A percentile compares a stretch with the other conserved stretches of the same genome.
Evolutionary conservation across 2,888 invertebrate genomes (phyloP).

Genomic region (Crioceris asparagi): DNA sequence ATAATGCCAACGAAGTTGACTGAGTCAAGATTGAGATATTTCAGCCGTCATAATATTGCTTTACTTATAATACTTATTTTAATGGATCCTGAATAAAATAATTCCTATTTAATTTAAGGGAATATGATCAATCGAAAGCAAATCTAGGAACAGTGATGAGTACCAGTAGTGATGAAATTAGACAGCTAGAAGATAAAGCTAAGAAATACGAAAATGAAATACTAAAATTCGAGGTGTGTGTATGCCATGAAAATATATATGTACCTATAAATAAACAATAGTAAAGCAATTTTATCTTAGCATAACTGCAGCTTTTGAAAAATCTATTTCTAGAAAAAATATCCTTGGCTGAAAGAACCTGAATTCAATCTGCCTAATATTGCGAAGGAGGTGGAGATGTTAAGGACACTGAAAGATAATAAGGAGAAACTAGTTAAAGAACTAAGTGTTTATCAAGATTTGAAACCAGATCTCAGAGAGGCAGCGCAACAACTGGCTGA

Average conservation of each 20-base stretch:
- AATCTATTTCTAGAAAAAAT: slow-evolving; percentile 18
- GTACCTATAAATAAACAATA: background rate
- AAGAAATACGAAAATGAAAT: slow-evolving; percentile 29
- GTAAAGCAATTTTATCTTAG: background rate
- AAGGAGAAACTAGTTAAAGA: slow-evolving; percentile 27
- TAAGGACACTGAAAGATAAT: slow-evolving; percentile 24
- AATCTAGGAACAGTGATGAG: too few relatives aligned
- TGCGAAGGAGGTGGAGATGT: slow-evolving; percentile 24
- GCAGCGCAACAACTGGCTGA: slow-evolving; percentile 29
- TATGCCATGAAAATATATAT: slow-evolving; percentile 1
- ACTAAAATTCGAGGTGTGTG: slow-evolving; percentile 28
- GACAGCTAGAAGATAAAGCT: slow-evolving; percentile 26
- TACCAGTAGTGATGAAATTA: too few relatives aligned
- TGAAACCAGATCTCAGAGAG: slow-evolving; percentile 31
- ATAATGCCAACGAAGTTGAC: too few relatives aligned
- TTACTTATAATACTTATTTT: too few relatives aligned
- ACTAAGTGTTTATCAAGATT: slow-evolving; percentile 25
- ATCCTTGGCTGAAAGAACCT: slow-evolving; percentile 25
- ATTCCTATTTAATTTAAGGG: too few relatives aligned
- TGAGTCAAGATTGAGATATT: too few relatives aligned
- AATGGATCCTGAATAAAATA: too few relatives aligned
- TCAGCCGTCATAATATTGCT: too few relatives aligned
- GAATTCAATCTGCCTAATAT: slow-evolving; percentile 28
- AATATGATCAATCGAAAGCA: too few relatives aligned
- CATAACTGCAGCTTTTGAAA: background rate